Conservation (phyloP, 2,888 invertebrate genomes). For the Hesperia comma region DNA sequence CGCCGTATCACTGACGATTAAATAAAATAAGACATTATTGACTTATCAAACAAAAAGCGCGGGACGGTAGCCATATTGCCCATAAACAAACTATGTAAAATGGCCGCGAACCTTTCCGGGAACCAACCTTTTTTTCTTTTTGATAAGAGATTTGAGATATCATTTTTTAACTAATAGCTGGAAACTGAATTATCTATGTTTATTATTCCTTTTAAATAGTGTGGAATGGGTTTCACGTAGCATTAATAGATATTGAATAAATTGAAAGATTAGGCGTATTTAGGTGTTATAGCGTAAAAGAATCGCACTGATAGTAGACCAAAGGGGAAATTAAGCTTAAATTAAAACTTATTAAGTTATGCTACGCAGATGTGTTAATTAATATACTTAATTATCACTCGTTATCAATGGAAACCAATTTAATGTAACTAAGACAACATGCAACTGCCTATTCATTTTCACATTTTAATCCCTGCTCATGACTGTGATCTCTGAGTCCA, state of each 20-base stretch:
- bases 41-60: constrained; percentile 49
- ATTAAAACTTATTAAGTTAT: no score
- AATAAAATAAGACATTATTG: constrained; percentile 43
- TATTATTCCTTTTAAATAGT: no score
- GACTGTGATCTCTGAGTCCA: not conserved
- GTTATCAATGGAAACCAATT: no score
- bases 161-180: constrained; percentile 27
- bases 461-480: not conserved
- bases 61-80: constrained; percentile 59
- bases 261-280: no score
- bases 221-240: no score
- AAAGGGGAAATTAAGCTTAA: no score
- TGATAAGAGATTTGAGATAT: not conserved
- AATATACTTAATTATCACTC: no score
- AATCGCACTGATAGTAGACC: no score
- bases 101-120: constrained; percentile 51
- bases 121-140: constrained; percentile 41
- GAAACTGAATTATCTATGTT: not conserved
- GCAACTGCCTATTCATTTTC: not conserved
- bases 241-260: no score
- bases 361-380: no score
- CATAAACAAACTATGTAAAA: constrained; percentile 53
- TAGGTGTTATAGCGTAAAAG: no score
- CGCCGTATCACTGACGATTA: not conserved
- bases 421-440: no score